phyloP scores from a whole-genome alignment of 1,140 invertebrate species.

The Neuroterus valhalla region DNA sequence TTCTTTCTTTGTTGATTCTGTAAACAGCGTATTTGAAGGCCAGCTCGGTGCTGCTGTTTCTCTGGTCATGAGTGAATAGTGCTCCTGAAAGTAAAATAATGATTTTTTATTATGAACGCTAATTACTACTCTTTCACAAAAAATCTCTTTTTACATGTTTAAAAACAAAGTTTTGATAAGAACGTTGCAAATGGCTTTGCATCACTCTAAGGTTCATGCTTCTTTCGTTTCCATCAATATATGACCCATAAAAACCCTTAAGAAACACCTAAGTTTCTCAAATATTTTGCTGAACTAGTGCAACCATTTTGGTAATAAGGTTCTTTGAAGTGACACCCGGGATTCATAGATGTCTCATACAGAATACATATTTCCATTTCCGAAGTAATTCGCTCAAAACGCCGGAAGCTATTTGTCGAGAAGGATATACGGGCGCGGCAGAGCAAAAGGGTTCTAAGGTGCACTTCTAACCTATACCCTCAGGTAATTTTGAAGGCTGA shows the following conservation, averaged over 20 bases:
- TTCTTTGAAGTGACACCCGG: not conserved
- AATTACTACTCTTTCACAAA: no score
- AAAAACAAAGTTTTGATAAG: no score
- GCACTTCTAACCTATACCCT: constrained; percentile 51
- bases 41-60: constrained; percentile 79
- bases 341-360: constrained; percentile 41
- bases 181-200: no score
- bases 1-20: constrained; percentile 80
- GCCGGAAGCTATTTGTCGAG: constrained; percentile 55
- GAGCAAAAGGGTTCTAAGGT: constrained; percentile 41
- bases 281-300: constrained; percentile 9
- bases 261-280: not conserved
- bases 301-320: constrained; percentile 2
- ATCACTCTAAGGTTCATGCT: no score
- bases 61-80: constrained; percentile 80
- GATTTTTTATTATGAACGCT: no score
- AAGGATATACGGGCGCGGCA: constrained; percentile 37
- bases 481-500: constrained; percentile 37
- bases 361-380: constrained; percentile 53
- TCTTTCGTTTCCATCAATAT: not conserved
- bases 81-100: constrained; percentile 76
- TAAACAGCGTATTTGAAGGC: constrained; percentile 83
- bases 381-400: constrained; percentile 54
- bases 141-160: no score
- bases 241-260: not conserved